A percentile compares a stretch with the other conserved stretches of the same genome.
These are phyloP conservation scores for Orchestia grillus DNA, from an alignment of 1,140 invertebrate species.

Conservation along the genomic window DNA sequence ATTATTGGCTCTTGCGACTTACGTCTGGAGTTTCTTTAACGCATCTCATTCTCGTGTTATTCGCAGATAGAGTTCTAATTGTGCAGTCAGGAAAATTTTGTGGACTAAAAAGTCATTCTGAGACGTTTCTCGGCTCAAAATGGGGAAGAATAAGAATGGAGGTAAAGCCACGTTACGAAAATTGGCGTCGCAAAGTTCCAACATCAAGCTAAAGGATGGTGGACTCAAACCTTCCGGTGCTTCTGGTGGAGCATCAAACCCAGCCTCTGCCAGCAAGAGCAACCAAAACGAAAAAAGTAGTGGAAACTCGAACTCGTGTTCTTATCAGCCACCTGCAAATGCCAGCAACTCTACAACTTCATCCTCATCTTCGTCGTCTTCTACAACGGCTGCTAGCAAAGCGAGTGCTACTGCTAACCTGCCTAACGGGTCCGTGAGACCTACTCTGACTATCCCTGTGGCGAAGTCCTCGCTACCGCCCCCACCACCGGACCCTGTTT, in stretches of 20 bases:
- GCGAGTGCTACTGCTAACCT: neutral
- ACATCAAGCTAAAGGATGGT: constrained; percentile 1
- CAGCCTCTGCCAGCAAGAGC: neutral
- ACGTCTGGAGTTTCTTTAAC: constrained; percentile 12
- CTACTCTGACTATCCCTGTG: neutral
- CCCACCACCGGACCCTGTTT: constrained; percentile 62
- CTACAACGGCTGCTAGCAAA: neutral
- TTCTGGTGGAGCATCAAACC: neutral
- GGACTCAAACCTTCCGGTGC: neutral
- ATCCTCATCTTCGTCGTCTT: neutral
- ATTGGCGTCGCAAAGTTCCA: constrained; percentile 2
- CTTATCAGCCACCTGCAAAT: neutral
- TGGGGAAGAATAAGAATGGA: constrained; percentile 32
- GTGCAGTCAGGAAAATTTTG: neutral
- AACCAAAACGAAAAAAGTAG: neutral
- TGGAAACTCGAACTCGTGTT: neutral
- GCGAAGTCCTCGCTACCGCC: constrained; percentile 1
- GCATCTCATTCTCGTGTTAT: neutral
- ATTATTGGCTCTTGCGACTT: neutral
- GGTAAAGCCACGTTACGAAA: constrained; percentile 8
- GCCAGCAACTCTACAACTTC: neutral
- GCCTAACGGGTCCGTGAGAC: neutral
- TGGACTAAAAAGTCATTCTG: neutral
- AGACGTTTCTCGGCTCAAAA: neutral
- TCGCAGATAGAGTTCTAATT: constrained; percentile 6